Base-by-base conservation (phyloP, 1,140 invertebrate species). In the Drosophila azteca region DNA sequence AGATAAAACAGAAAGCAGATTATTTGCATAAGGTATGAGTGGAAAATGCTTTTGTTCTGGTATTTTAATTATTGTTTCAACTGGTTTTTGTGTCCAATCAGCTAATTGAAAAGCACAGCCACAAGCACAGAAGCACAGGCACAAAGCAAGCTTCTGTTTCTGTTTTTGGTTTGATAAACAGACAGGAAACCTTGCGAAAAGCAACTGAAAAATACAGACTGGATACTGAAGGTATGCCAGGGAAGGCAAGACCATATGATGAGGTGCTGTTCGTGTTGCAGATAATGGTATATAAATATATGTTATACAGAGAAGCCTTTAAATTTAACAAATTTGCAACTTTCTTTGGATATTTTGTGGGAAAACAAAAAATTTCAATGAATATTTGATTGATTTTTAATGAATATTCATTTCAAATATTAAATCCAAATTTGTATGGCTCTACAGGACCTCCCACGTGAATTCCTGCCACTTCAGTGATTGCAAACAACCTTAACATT, bases 21-120 rank as follows among this genome's bases (percentile, higher is more conserved):
- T 65, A 48, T 65, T 49, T 65, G 41, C 31, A 45, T 45, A 45
- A 0, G 17, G 17, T 15, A 22, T 24, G 57, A 26, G 35, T 45
- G 29, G 43, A 17, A 68, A 66, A 44, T 35, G 49, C 43, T 13
- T 52, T 58, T 64, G 43, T 54, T 13, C 31, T 11, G 20, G 43
- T 15, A 58, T 53, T 58, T 69, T 41, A 70, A 46, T 44, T 73
- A 55, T 79, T 62, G n/a, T 66, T 41, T 41, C 63, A 79, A 75
- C 49, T 62, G 57, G 62, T 73, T 60, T 45, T 66, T 66, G 35
- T 5, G 29, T 49, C 53, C 65, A 64, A 77, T 69, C 55, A 58
- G 50, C 59, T 74, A 68, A 73, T 62, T 62, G 44, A 53, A 43
- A 59, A 58, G 68, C 62, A 55, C 35, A 5, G 35, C 35, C 24